Evolutionary conservation across 1,140 invertebrate genomes (phyloP).

Genomic region (Cotesia glomerata): DNA sequence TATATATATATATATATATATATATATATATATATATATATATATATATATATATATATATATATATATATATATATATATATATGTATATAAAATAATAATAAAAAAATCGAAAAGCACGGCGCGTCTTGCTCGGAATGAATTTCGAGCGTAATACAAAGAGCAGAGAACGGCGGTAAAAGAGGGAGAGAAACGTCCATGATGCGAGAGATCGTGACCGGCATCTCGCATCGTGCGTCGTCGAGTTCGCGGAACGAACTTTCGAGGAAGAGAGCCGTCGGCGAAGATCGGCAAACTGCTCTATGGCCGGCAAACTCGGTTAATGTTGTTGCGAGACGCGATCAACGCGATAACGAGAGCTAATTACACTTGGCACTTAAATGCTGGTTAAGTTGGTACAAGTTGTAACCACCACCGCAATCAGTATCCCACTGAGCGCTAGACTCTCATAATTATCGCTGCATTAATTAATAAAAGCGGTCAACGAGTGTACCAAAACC

Average conservation of each 20-base stretch:
- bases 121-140: slow-evolving; percentile 18
- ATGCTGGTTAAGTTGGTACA: not conserved
- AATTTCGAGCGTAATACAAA: slow-evolving; percentile 24
- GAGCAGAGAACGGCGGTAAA: slow-evolving; percentile 18
- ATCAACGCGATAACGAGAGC: slow-evolving; percentile 1
- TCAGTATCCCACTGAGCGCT: no score
- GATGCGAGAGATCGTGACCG: slow-evolving; percentile 41
- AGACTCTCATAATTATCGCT: not conserved
- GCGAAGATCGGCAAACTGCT: not conserved
- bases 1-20: not conserved
- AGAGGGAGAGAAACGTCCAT: slow-evolving; percentile 29
- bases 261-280: slow-evolving; percentile 30
- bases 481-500: slow-evolving; percentile 6
- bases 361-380: not conserved
- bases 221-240: slow-evolving; percentile 35
- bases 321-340: slow-evolving; percentile 3
- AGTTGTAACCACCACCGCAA: not conserved
- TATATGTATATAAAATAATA: no score
- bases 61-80: not conserved
- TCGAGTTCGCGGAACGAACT: slow-evolving; percentile 38
- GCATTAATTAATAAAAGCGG: slow-evolving; percentile 14
- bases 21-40: not conserved
- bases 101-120: slow-evolving; percentile 25
- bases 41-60: not conserved
- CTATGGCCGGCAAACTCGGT: not conserved